Percentiles rank a stretch among this genome's conserved stretches.
phyloP scores from a whole-genome alignment of 2,888 invertebrate genomes.

The Andrena trimmerana region DNA sequence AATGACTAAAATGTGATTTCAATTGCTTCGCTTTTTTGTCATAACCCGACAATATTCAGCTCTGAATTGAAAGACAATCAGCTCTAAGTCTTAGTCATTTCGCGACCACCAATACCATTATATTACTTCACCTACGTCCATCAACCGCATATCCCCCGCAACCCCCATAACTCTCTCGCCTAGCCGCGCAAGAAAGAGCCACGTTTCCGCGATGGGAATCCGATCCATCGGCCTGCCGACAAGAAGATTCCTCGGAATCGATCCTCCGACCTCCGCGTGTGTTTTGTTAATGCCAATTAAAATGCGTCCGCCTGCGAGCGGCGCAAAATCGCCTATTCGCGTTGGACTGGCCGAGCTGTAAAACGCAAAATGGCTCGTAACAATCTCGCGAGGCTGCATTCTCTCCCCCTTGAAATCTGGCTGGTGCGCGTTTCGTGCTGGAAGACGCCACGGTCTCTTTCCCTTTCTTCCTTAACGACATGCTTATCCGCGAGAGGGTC shows the following conservation, averaged over 20 bases:
- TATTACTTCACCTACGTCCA: background rate
- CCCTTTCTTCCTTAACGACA: conserved; percentile 33
- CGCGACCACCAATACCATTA: background rate
- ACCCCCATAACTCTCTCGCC: background rate
- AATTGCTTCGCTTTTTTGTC: too few relatives aligned
- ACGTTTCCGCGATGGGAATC: conserved; percentile 9
- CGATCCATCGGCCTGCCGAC: background rate
- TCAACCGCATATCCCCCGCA: background rate
- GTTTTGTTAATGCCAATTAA: conserved; percentile 21
- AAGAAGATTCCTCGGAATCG: conserved; percentile 17
- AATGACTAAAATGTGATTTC: too few relatives aligned
- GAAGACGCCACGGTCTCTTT: conserved; percentile 6
- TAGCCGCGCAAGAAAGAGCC: background rate
- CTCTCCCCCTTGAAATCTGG: conserved; percentile 5
- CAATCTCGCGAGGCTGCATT: conserved; percentile 12
- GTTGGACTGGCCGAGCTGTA: background rate
- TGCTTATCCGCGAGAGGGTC: conserved; percentile 29
- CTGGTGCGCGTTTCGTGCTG: background rate
- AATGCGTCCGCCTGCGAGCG: background rate
- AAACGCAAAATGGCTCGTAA: conserved; percentile 19
- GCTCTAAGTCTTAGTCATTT: conserved; percentile 10
- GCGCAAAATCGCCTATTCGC: conserved; percentile 5
- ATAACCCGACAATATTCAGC: background rate
- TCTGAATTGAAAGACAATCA: conserved; percentile 5
- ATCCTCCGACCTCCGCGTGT: background rate